phyloP scores from a whole-genome alignment of 2,888 invertebrate species.

The Stenoptilia bipunctidactyla region DNA sequence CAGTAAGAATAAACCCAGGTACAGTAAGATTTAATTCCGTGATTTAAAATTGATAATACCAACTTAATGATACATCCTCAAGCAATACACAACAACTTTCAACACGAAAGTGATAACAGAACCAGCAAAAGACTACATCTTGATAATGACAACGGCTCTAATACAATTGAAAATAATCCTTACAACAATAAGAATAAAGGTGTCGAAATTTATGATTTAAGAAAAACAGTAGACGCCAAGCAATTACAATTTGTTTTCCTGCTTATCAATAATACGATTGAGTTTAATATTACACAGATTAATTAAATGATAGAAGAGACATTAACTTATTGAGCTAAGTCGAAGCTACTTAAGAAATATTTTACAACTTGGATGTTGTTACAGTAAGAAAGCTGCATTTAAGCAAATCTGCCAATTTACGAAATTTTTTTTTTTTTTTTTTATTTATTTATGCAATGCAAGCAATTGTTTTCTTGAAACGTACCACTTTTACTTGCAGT shows the following conservation, averaged over 20 bases:
- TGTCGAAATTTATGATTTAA: not conserved
- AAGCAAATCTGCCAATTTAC: too few relatives aligned
- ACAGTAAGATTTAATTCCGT: too few relatives aligned
- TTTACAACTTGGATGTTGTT: not conserved
- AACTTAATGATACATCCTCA: conserved; percentile 16
- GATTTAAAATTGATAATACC: not conserved
- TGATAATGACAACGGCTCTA: conserved; percentile 20
- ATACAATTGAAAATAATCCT: conserved; percentile 13
- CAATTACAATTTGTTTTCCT: conserved; percentile 39
- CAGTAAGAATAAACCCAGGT: too few relatives aligned
- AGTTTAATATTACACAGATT: conserved; percentile 38
- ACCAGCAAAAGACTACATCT: conserved; percentile 29
- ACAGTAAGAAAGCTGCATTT: not conserved
- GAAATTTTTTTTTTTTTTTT: too few relatives aligned
- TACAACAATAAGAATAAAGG: conserved; percentile 7
- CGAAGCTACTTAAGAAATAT: not conserved
- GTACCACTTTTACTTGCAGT: too few relatives aligned
- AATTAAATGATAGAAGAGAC: conserved; percentile 44
- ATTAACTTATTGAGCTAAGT: conserved; percentile 37
- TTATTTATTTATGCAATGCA: too few relatives aligned
- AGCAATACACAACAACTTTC: conserved; percentile 28
- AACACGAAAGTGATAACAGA: conserved; percentile 26
- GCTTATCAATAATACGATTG: conserved; percentile 32
- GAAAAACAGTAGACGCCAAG: conserved; percentile 19
- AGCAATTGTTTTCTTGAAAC: not conserved